Evolutionary conservation across 1,140 invertebrate species (phyloP).

Genomic region (Cepaea nemoralis): DNA sequence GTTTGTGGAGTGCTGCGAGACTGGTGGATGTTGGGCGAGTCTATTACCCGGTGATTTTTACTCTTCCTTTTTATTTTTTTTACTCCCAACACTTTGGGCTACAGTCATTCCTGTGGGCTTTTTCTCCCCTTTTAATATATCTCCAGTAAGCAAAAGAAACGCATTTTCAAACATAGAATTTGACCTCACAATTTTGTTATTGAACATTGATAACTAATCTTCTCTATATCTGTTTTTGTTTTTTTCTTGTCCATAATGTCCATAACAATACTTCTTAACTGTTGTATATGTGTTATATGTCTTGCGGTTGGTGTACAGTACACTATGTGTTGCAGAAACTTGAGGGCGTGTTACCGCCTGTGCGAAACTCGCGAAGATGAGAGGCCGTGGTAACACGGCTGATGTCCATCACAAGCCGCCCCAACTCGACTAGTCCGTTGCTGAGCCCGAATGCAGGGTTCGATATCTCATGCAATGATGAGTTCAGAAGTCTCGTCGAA

Average conservation of each 20-base stretch:
- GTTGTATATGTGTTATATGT: not conserved
- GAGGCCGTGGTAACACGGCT: not conserved
- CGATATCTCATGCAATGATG: slow-evolving; percentile 51
- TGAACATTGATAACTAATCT: not conserved
- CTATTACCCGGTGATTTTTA: slow-evolving; percentile 32
- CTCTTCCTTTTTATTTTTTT: not conserved
- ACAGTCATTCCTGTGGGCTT: too few relatives aligned
- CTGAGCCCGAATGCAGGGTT: slow-evolving; percentile 55
- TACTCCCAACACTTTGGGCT: not conserved
- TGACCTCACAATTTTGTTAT: not conserved
- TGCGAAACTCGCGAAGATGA: not conserved
- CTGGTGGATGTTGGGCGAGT: slow-evolving; percentile 44
- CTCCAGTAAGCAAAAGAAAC: not conserved
- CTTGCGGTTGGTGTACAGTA: not conserved
- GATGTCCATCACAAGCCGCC: not conserved
- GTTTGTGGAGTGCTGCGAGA: slow-evolving; percentile 60
- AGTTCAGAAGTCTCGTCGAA: slow-evolving; percentile 49
- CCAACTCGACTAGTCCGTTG: not conserved
- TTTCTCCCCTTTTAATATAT: not conserved
- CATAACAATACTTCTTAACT: too few relatives aligned
- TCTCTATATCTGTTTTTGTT: not conserved
- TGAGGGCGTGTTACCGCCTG: not conserved
- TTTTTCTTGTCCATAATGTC: not conserved
- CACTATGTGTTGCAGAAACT: not conserved
- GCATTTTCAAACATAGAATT: not conserved